These are phyloP conservation scores for Psittacara wagleri DNA, from an alignment of 2,113 vertebrate species.

Conservation along the genomic window DNA sequence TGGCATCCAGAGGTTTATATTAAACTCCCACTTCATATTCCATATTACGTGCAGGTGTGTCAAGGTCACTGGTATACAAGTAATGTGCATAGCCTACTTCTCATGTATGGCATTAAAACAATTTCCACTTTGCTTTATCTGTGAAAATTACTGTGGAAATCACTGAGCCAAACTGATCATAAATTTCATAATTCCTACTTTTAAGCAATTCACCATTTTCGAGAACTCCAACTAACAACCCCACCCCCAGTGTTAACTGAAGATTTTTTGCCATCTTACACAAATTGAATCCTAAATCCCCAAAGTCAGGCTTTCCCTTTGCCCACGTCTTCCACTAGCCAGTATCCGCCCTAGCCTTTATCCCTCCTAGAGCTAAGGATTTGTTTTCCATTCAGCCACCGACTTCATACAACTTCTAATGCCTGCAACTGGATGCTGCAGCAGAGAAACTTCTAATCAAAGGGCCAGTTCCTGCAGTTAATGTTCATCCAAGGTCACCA, in stretches of 20 bases:
- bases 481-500: not conserved
- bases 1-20: not conserved
- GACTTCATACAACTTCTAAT: not conserved
- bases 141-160: not conserved
- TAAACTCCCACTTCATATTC: not conserved
- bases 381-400: not conserved
- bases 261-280: not conserved
- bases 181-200: not conserved
- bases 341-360: not conserved
- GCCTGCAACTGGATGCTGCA: not conserved
- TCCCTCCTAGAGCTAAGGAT: not conserved
- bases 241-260: not conserved
- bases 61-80: not conserved
- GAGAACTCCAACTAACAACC: not conserved
- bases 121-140: not conserved
- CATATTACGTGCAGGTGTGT: not conserved
- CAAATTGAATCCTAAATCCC: not conserved
- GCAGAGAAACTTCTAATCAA: slow-evolving; percentile 5
- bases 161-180: not conserved
- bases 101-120: not conserved
- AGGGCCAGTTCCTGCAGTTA: not conserved
- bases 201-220: not conserved
- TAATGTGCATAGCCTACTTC: not conserved
- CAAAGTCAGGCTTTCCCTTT: not conserved
- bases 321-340: not conserved